Base-by-base conservation (phyloP, 2,797 vertebrate genomes). In the Gastrophryne carolinensis region DNA sequence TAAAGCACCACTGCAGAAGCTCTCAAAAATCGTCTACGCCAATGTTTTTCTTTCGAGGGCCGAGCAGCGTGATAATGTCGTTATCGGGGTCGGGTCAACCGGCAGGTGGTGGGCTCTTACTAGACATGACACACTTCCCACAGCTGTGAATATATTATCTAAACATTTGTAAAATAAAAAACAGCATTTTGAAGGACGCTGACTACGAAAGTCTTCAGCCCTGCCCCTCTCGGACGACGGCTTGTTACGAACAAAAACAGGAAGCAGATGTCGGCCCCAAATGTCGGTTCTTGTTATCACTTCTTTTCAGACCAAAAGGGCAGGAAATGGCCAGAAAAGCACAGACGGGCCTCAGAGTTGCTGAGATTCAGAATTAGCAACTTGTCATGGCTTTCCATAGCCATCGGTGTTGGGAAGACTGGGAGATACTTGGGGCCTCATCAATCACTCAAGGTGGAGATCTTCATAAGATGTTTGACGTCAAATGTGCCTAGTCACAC, bases 191-290 rank as follows among this genome's bases (percentile, higher is more conserved):
- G 5, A 41, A 41, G n/a, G 37, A n/a, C 37, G 29, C 30, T 24
- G 47, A 19, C 30, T 27, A 23, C 17, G 1, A 9, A 6, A 19
- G 19, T 47, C 41, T 13, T 13, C 29, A 11, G 44, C 27, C 37
- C 7, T n/a, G n/a, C 13, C 2, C 15, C 7, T 23, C 54, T 2
- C n/a, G 37, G 27, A 19, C 15, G 29, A 39, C 12, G 39, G 13
- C 39, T 41, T 41, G 37, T 41, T 2, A 5, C 1, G 4, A 44
- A 30, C 44, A 63, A 76, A 54, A 76, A 76, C 73, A 76, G 73
- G 73, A 76, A 70, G 73, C 73, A 76, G 65, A 69, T 76, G 73
- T 29, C 39, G 44, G 30, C n/a, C 1, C 9, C 2, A 30, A 47
- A 6, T 21, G 44, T 65, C 35, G 15, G 19, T n/a, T 17, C 5